Percentiles rank a stretch among this genome's conserved stretches.
These are phyloP conservation scores for Conger conger DNA, from an alignment of 2,113 vertebrate genomes.

Conservation along the genomic window DNA sequence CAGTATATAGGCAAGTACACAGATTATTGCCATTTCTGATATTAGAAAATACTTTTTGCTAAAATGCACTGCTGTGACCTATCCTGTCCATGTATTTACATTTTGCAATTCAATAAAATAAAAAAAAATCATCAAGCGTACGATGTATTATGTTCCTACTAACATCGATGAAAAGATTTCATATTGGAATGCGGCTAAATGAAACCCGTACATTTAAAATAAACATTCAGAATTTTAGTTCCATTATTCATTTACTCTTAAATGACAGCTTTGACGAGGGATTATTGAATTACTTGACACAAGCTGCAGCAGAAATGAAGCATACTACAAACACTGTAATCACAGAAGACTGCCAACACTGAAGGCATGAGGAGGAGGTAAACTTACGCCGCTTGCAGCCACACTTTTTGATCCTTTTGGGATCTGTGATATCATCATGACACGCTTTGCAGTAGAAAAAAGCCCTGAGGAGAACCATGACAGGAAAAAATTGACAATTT, in stretches of 20 bases:
- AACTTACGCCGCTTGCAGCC: constrained; percentile 99
- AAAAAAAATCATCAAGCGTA: too few relatives aligned
- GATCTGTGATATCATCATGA: constrained; percentile 99
- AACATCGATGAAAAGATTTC: not conserved
- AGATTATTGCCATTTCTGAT: too few relatives aligned
- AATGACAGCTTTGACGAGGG: not conserved
- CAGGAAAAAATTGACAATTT: constrained; percentile 66
- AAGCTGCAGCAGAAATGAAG: too few relatives aligned
- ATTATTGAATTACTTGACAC: too few relatives aligned
- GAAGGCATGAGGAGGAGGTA: constrained; percentile 27
- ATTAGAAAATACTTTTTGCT: too few relatives aligned
- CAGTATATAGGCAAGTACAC: too few relatives aligned
- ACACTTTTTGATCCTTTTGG: constrained; percentile 99
- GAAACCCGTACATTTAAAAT: not conserved
- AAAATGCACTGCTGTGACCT: too few relatives aligned
- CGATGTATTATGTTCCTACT: too few relatives aligned
- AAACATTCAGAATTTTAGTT: not conserved
- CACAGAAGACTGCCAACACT: not conserved
- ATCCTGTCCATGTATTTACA: too few relatives aligned
- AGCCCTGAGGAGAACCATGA: constrained; percentile 80
- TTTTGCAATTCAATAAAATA: not conserved
- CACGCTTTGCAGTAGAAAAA: constrained; percentile 99
- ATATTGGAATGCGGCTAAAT: not conserved
- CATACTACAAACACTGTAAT: not conserved
- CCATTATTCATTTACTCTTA: not conserved